phyloP scores from a whole-genome alignment of 2,113 vertebrate genomes.

The Neogobius melanostomus region DNA sequence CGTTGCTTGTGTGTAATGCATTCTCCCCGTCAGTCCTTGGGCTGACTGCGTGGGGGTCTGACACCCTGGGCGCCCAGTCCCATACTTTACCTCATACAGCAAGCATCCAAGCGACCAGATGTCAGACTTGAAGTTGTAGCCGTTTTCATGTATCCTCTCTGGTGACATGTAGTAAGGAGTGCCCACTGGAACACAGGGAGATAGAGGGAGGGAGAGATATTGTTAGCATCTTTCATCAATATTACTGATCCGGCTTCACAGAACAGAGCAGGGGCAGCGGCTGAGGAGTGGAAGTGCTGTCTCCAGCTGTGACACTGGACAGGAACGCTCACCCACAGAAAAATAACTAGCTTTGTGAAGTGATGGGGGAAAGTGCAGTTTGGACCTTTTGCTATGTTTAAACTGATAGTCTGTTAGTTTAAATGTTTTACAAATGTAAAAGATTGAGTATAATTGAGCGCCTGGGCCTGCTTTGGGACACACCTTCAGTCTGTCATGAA shows the following conservation, averaged over 20 bases:
- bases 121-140: constrained; percentile 99
- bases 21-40: constrained; percentile 46
- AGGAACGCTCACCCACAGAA: constrained; percentile 9
- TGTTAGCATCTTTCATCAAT: constrained; percentile 48
- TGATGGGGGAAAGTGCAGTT: neutral
- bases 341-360: constrained; percentile 7
- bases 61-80: constrained; percentile 50
- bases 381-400: neutral
- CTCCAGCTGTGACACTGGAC: constrained; percentile 21
- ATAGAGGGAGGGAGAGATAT: constrained; percentile 4
- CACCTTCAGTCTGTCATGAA: too few relatives aligned
- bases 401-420: too few relatives aligned
- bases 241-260: constrained; percentile 34
- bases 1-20: constrained; percentile 25
- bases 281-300: constrained; percentile 16
- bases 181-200: constrained; percentile 84
- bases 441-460: too few relatives aligned
- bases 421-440: too few relatives aligned
- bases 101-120: constrained; percentile 99
- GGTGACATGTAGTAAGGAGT: constrained; percentile 99
- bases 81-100: constrained; percentile 89
- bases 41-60: constrained; percentile 38
- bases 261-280: constrained; percentile 9
- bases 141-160: constrained; percentile 97
- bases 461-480: too few relatives aligned